Conservation (phyloP, 2,113 vertebrate genomes). For the Myotis davidii region DNA sequence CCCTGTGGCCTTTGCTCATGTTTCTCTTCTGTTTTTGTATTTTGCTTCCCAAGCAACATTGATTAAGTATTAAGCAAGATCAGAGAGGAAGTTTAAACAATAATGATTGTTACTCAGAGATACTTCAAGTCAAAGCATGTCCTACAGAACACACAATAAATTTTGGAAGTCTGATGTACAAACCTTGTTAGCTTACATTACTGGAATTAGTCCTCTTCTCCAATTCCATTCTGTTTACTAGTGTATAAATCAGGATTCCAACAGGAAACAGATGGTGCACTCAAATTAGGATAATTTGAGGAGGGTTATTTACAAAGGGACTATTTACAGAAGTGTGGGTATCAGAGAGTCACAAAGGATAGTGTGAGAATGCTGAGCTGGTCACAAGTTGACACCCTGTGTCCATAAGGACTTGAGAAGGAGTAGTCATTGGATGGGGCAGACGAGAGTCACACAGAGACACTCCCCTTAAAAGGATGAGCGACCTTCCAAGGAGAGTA, state of each 20-base stretch:
- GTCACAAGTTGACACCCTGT: background rate
- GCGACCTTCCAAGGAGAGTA: background rate
- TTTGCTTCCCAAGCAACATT: slow-evolving; percentile 12
- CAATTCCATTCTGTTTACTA: background rate
- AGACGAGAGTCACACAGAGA: background rate
- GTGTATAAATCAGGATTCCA: slow-evolving; percentile 14
- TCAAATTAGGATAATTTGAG: slow-evolving; percentile 46
- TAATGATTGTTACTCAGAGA: slow-evolving; percentile 24
- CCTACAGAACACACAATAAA: background rate
- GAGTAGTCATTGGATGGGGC: background rate
- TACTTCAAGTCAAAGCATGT: slow-evolving; percentile 62
- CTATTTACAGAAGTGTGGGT: slow-evolving; percentile 36
- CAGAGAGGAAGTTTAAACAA: slow-evolving; percentile 20
- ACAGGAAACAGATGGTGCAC: slow-evolving; percentile 62
- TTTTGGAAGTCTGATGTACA: background rate
- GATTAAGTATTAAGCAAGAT: slow-evolving; percentile 15
- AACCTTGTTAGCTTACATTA: background rate
- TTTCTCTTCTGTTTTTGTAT: slow-evolving; percentile 7
- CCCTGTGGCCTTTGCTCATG: background rate
- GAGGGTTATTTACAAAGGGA: slow-evolving; percentile 48
- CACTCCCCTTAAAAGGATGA: background rate
- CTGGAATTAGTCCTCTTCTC: slow-evolving; percentile 12
- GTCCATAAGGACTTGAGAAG: background rate
- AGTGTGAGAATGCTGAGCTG: background rate
- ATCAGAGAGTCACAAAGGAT: background rate